Base-by-base conservation (phyloP, 2,888 invertebrate genomes). In the Drosophila mayaguana region DNA sequence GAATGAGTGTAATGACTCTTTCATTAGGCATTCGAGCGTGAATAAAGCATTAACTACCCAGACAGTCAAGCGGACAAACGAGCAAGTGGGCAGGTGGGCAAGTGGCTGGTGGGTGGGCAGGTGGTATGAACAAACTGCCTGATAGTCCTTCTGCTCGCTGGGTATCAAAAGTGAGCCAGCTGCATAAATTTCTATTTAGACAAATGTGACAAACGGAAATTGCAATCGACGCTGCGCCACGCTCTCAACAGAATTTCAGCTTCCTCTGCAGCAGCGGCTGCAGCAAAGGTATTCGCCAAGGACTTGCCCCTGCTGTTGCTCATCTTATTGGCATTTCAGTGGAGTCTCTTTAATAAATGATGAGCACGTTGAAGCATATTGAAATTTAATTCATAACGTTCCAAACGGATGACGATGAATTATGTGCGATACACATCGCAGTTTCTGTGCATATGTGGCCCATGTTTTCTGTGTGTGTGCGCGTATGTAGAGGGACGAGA, bases 201-300 rank as follows among this genome's bases (percentile, higher is more conserved):
- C 80, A 84, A 84, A 83, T 86, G 84, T 81, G 81, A 79, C 83
- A 86, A 84, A 79, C 86, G 83, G 83, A 84, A 84, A 86, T 86
- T 86, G 87, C 87, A 83, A 83, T 83, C 81, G 83, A 67, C 70
- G 64, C 75, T 68, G 62, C 53, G 65, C 45, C 53, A 48, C 59
- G 60, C 64, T 70, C 75, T 83, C 69, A 69, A 62, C 76, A 80
- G 81, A 60, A 73, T 73, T 74, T 70, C 66, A 59, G 68, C 62
- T 66, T 86, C 83, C 83, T 72, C 75, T 69, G 43, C 46, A 56
- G 46, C 46, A 51, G 43, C 14, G n/a, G 32, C 22, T 63, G 50
- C 34, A 55, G 18, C 40, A 40, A 42, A 51, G 73, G 59, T 66
- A 74, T 77, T 57, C 68, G 43, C 80, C 72, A 66, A 66, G 72